A percentile compares a stretch with the other conserved stretches of the same genome.
Conservation (phyloP, 2,797 vertebrate species). For the Parauchenoglanis punctatus region DNA sequence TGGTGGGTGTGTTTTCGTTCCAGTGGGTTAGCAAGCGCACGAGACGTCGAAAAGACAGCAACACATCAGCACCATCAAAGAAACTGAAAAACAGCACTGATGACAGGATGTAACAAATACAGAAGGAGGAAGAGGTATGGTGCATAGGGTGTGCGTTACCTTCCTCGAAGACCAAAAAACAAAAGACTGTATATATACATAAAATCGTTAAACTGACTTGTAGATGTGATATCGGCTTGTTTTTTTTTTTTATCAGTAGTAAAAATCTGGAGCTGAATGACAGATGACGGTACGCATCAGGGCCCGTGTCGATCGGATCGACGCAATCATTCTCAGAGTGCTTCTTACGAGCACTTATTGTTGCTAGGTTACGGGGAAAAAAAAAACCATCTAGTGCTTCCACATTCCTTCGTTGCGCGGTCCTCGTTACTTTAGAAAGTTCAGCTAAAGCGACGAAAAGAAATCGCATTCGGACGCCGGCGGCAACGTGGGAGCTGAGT, state of each 20-base stretch:
- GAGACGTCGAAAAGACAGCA: background rate
- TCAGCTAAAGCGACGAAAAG: no score
- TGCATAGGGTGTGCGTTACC: background rate
- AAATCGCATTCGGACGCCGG: no score
- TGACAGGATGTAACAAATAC: background rate
- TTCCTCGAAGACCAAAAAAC: background rate
- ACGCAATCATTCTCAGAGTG: no score
- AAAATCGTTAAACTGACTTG: background rate
- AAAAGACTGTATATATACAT: background rate
- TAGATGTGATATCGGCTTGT: background rate
- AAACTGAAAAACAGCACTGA: background rate
- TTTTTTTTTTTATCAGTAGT: background rate
- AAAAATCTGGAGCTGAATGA: background rate
- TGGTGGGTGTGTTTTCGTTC: constrained; percentile 1
- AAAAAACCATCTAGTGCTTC: no score
- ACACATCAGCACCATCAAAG: background rate
- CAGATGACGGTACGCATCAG: background rate
- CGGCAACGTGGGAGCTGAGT: no score
- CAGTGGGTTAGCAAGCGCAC: background rate
- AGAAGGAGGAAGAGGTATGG: background rate
- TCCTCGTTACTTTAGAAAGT: no score
- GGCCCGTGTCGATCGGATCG: no score
- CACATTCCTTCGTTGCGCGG: no score
- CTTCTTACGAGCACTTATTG: background rate
- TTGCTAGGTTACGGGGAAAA: no score